Evolutionary conservation across 2,797 vertebrate species (phyloP).

Genomic region (Anniella stebbinsi): DNA sequence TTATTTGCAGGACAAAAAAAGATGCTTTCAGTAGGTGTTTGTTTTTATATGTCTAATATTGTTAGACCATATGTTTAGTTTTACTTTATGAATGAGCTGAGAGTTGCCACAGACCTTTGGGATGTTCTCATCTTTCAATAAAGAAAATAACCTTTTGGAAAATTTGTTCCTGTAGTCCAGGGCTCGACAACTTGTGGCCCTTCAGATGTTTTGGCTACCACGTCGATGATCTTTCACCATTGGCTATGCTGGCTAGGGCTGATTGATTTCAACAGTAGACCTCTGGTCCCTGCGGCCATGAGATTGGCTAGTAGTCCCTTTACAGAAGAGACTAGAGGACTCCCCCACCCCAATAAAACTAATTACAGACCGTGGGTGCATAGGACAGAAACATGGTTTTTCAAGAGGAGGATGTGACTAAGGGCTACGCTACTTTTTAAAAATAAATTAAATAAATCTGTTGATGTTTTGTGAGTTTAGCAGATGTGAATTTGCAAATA

Average conservation of each 20-base stretch:
- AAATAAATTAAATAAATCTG: neutral
- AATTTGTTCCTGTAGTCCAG: neutral
- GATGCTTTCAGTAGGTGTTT: neutral
- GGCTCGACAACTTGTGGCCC: too few relatives aligned
- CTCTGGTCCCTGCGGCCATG: too few relatives aligned
- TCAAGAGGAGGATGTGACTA: neutral
- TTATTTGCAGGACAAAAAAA: neutral
- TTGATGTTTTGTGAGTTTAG: neutral
- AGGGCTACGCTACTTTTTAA: too few relatives aligned
- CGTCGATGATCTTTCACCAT: too few relatives aligned
- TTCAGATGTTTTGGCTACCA: too few relatives aligned
- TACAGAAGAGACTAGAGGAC: too few relatives aligned
- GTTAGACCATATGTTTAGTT: neutral
- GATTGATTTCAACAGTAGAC: too few relatives aligned
- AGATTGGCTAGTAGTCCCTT: too few relatives aligned
- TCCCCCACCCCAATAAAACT: neutral
- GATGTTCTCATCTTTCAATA: neutral
- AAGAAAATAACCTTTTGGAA: neutral
- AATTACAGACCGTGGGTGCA: neutral
- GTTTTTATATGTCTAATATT: neutral
- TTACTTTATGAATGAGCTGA: neutral
- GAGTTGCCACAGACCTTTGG: too few relatives aligned
- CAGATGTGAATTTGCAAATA: neutral
- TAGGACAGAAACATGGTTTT: neutral
- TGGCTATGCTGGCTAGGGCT: too few relatives aligned